Base-by-base conservation (phyloP, 2,888 invertebrate genomes). In the Lasioglossum zephyrum region DNA sequence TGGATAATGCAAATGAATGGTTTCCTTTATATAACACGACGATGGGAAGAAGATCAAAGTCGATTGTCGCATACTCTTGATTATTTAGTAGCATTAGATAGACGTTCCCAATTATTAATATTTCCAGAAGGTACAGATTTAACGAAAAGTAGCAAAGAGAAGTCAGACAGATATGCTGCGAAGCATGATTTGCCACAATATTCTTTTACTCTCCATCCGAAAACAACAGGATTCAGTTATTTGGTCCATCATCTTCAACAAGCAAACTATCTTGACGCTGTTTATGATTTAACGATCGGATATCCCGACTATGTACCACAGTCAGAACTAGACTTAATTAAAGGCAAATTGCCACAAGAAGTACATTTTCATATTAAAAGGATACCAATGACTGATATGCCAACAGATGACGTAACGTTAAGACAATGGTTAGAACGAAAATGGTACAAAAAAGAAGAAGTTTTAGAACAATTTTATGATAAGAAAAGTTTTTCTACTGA, bases 61-160 rank as follows among this genome's bases (percentile, higher is more conserved):
- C 96, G 96, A 82, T 95, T 99, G 73, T 95, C 96, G 3, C 96
- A 96, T 83, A 97, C 97, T 83, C 95, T 98, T 26, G 96, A 97
- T 89, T 98, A 98, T 94, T 97, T 98, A 92, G 95, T 96, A 60
- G 96, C 96, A 81, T 95, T 97, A 72, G 95, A 96, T 13, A 96
- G 97, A 92, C 96, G 96, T 77, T 97, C 96, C 89, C 96, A 98
- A 95, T 95, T 99, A 73, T 95, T 99, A 53, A 96, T 99, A 87
- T 99, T 98, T 93, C 98, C 98, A 0, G 98, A 98, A 95, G 98
- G 98, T 22, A 98, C 98, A 0, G 98, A 99, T 94, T 95, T 98
- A 82, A 97, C 97, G 53, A 95, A 96, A 39, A 95, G 96, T 36
- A 98, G 98, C 78, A 96, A 96, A 89, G 95, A 94, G 36, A 96